Base-by-base conservation (phyloP, 2,113 vertebrate genomes). In the Circaetus cinerascens region DNA sequence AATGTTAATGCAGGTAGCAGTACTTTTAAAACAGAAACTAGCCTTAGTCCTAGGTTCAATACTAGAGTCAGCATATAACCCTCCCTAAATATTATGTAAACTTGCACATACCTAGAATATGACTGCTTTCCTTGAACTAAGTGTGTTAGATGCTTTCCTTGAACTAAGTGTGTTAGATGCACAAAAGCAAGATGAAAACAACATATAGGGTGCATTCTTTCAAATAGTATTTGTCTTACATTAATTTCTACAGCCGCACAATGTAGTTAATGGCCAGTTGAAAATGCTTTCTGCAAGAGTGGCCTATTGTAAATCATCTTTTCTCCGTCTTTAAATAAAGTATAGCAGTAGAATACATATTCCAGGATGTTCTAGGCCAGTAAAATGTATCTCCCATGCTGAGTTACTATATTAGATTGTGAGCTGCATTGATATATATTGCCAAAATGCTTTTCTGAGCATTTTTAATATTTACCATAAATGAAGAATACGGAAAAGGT, bases 41-140 rank as follows among this genome's bases (percentile, higher is more conserved):
- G 10, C 40, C 30, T 51, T 72, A 81, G 46, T 38, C 19, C 23
- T 63, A 74, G 5, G 27, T 55, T 75, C 9, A 56, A 2, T 13
- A 45, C 34, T 79, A 32, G 8, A 76, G 64, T 45, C 36, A 78
- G 17, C 13, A 63, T 34, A 63, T 7, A 69, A 64, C 23, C 3
- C 1, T 7, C 13, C 20, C 1, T 18, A 72, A 66, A 46, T 0
- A 45, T 1, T 22, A 16, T 7, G 17, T 36, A 78, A 71, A 46
- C 26, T 46, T 86, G n/a, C 18, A 50, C 8, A 25, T 45, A 59
- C 9, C 29, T 41, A 50, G 25, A 38, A 29, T 36, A 25, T 0
- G 4, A 45, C 51, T 38, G 25, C 19, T 55, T 45, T 79, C 22
- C 23, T 72, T 51, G 76, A 55, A 53, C 10, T 34, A 7, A 10